Base-by-base conservation (phyloP, 2,113 vertebrate genomes). In the Ariopsis seemanni region DNA sequence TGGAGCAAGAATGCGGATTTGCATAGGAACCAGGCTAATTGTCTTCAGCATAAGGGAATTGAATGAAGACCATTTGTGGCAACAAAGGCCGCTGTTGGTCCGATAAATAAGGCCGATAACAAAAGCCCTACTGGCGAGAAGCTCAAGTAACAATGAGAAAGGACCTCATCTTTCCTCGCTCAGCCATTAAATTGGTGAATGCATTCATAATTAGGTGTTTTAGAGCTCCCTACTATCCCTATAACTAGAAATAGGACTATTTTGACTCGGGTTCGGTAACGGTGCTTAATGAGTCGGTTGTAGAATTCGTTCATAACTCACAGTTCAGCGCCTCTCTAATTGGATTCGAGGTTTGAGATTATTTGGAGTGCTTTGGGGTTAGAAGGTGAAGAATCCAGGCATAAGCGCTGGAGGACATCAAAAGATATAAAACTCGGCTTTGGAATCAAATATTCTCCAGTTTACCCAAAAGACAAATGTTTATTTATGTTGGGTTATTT, bases 81-180 rank as follows among this genome's bases (percentile, higher is more conserved):
- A 95, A 97, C 96, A 97, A 97, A 97, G 96, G 93, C 88, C 91
- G 94, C 94, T 95, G 95, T 95, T 94, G 94, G 95, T 93, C 96
- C 94, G 96, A 96, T 96, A 96, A 97, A 96, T 95, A 96, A 95
- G 96, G 94, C 94, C 90, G 96, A 96, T 95, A 96, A 96, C 96
- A 96, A 96, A 96, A 91, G 90, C 95, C 93, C 95, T 92, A 90
- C 93, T 93, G 95, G 93, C 89, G 94, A 95, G 94, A 96, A 95
- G 96, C 95, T 96, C 83, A 96, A 96, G 94, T 94, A 94, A 95
- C 95, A 95, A 96, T 96, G 94, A 93, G 58, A 84, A 94, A 94
- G 93, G 94, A 95, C 94, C 93, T 94, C 93, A 94, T 93, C 94
- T 92, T 92, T 93, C 89, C 89, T 90, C 92, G 92, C 92, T 93